These are phyloP conservation scores for Salpingus planirostris DNA, from an alignment of 2,888 invertebrate genomes.

Conservation along the genomic window DNA sequence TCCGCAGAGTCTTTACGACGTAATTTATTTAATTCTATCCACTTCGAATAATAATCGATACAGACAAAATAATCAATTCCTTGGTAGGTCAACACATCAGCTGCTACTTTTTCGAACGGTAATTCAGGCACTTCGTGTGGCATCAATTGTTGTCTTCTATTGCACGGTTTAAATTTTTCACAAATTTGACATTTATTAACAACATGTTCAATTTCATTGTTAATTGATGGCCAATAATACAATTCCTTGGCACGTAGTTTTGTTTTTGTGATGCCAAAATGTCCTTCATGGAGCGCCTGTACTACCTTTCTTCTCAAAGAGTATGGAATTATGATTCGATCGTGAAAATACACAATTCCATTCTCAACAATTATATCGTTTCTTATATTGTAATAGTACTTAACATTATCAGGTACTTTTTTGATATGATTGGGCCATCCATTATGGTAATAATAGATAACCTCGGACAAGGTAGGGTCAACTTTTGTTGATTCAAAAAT, in stretches of 20 bases:
- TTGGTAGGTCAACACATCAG: slow-evolving; percentile 12
- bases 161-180: too few species aligned
- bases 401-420: background rate
- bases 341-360: background rate
- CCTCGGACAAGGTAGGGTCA: too few species aligned
- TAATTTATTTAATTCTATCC: too few species aligned
- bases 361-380: background rate
- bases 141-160: too few species aligned
- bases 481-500: too few species aligned
- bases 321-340: background rate
- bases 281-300: background rate
- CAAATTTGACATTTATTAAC: slow-evolving; percentile 9
- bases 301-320: too few species aligned
- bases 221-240: too few species aligned
- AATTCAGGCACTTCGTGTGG: slow-evolving; percentile 7
- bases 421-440: background rate
- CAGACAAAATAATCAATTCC: slow-evolving; percentile 17
- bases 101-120: slow-evolving; percentile 15
- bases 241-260: background rate
- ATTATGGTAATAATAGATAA: background rate
- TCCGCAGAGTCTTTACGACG: too few species aligned
- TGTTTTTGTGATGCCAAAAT: background rate
- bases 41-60: slow-evolving; percentile 22
- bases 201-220: too few species aligned
- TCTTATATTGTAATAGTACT: background rate